Evolutionary conservation across 2,113 vertebrate genomes (phyloP).

Genomic region (Trematomus loennbergii): DNA sequence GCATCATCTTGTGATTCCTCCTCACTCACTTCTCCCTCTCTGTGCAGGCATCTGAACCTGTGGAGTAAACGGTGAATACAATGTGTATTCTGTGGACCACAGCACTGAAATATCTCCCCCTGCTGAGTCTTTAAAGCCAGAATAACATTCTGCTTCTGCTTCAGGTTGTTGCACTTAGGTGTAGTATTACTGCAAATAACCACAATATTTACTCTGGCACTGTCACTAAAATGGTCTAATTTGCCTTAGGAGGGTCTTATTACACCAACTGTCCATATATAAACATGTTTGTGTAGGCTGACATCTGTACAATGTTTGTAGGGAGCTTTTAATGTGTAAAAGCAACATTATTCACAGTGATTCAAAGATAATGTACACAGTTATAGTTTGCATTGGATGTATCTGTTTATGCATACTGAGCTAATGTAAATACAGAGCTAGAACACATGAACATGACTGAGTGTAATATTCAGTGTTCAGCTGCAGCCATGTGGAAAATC

Average conservation of each 20-base stretch:
- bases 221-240: conserved; percentile 24
- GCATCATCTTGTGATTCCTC: conserved; percentile 16
- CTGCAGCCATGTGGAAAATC: neutral
- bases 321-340: neutral
- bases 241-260: conserved; percentile 4
- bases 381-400: neutral
- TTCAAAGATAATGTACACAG: neutral
- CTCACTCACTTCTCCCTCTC: conserved; percentile 12
- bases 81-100: conserved; percentile 55
- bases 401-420: neutral
- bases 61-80: conserved; percentile 41
- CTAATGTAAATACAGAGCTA: neutral
- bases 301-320: conserved; percentile 32
- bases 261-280: conserved; percentile 27
- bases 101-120: conserved; percentile 52
- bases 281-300: conserved; percentile 19
- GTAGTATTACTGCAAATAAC: conserved; percentile 41
- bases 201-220: conserved; percentile 14
- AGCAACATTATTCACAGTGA: neutral
- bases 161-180: conserved; percentile 27
- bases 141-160: conserved; percentile 36
- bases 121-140: conserved; percentile 59
- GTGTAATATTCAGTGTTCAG: neutral
- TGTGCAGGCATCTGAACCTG: conserved; percentile 38
- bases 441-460: neutral